Evolutionary conservation across 2,797 vertebrate genomes (phyloP), one percentile per base, ranked within the genome.

Genomic region (Siniperca obscura): DNA sequence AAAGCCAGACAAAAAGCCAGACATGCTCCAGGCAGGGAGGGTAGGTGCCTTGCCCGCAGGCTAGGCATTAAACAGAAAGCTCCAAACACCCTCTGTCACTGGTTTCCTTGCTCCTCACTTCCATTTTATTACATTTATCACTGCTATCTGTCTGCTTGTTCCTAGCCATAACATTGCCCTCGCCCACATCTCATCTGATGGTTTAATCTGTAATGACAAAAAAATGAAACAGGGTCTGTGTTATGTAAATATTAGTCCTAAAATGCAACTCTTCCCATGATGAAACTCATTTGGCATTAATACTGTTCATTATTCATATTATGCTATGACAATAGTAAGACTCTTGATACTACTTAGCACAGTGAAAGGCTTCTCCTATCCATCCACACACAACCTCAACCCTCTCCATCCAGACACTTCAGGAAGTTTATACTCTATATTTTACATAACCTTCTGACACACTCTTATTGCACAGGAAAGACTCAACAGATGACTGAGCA

Each of bases 1-100:
- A 88, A 86, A 92, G 84, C 82, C 84, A 90, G 89, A 93, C 91
- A 70, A 69, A 89, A 87, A 91, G 80, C 80, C 85, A 92, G 91
- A 93, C 89, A 68, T 68, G 84, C 88, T 87, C 70, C 79, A 86
- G 86, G 87, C 82, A 16, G 76, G 71, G 53, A 88, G 30, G 57
- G 16, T 52, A 64, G 78, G 53, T 85, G 74, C 67, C 46, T 70
- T 78, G 72, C 84, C 87, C 74, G 36, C 64, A 75, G 82, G 86
- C 38, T 13, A 70, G 36, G 77, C 53, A 72, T 77, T 68, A 77
- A 87, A 80, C 50, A 40, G 44, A 64, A 11, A 17, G 30, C 60
- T 84, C 50, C 64, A 50, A 76, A 78, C 82, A 68, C 70, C 80
- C 67, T 69, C 82, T 56, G 66, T 64, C 57, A 25, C 75, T 64